These are phyloP conservation scores for Urophycis tenuis DNA, from an alignment of 2,797 vertebrate genomes.

Conservation along the genomic window DNA sequence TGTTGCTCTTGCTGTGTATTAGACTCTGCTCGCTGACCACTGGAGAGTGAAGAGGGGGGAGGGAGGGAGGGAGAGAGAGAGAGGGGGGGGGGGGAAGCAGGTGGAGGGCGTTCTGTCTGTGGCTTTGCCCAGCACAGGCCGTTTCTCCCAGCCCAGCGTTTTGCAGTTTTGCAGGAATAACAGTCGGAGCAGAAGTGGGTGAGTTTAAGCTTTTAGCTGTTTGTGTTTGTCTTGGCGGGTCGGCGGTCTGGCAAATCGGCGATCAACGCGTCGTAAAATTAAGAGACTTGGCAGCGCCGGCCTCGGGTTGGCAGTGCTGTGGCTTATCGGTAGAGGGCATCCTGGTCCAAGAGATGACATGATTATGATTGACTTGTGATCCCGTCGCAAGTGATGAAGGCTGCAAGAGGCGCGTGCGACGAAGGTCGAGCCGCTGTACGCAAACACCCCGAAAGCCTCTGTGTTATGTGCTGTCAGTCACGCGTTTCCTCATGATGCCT, in stretches of 20 bases:
- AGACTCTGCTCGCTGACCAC: conserved; percentile 56
- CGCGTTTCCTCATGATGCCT: conserved; percentile 46
- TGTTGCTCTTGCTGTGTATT: conserved; percentile 49
- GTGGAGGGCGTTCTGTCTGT: conserved; percentile 44
- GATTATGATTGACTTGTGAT: neutral
- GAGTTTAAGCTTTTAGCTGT: conserved; percentile 48
- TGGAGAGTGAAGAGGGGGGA: conserved; percentile 57
- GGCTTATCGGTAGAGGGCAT: neutral
- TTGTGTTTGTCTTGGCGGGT: neutral
- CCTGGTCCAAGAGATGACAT: neutral
- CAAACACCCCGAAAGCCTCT: neutral
- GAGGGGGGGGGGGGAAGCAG: conserved; percentile 37
- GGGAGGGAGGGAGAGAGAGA: conserved; percentile 42
- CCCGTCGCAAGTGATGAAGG: neutral
- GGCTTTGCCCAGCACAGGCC: conserved; percentile 44
- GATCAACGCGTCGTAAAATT: neutral
- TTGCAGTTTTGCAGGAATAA: conserved; percentile 66
- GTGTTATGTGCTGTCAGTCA: neutral
- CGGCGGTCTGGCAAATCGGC: neutral
- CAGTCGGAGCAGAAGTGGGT: conserved; percentile 63
- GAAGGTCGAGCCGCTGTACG: neutral
- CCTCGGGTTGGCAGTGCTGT: neutral
- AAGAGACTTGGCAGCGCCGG: neutral
- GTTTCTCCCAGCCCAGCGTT: conserved; percentile 38
- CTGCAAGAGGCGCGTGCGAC: neutral